These are phyloP conservation scores for Drosophila emarginata DNA, from an alignment of 2,888 invertebrate species.

Conservation along the genomic window DNA sequence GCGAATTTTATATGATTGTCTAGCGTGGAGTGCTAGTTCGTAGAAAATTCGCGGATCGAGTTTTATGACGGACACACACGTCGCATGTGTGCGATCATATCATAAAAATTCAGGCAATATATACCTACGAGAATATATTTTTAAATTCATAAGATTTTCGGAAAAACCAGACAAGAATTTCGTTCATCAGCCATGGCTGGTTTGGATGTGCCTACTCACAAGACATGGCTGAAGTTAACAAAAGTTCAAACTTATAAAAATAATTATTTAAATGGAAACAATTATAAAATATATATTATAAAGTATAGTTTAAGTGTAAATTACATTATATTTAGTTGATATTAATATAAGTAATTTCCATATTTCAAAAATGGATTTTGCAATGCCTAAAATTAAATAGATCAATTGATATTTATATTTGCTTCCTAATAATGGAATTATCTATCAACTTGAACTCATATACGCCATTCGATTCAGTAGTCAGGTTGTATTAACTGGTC, in stretches of 20 bases:
- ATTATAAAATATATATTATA: no score
- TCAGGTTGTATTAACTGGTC: no score
- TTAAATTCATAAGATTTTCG: slow-evolving; percentile 77
- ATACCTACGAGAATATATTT: slow-evolving; percentile 46
- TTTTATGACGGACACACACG: slow-evolving; percentile 49
- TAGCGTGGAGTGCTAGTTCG: slow-evolving; percentile 42
- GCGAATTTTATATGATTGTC: slow-evolving; percentile 49
- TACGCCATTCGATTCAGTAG: no score
- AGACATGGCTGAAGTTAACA: not conserved
- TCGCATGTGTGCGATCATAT: slow-evolving; percentile 40
- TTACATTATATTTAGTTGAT: no score
- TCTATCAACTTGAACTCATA: no score
- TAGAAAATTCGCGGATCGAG: slow-evolving; percentile 60
- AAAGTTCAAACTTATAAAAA: not conserved
- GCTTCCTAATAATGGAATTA: no score
- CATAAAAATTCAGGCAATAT: not conserved
- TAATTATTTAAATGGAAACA: not conserved
- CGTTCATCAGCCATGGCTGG: slow-evolving; percentile 47
- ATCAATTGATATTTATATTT: no score
- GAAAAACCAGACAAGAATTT: slow-evolving; percentile 65
- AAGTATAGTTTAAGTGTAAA: no score
- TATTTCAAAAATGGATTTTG: no score
- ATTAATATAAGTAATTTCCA: no score
- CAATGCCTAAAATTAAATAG: no score
- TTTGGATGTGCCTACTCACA: not conserved